Evolutionary conservation across 2,113 vertebrate species (phyloP), one percentile per base, ranked within the genome.

Genomic region (Melozone crissalis): DNA sequence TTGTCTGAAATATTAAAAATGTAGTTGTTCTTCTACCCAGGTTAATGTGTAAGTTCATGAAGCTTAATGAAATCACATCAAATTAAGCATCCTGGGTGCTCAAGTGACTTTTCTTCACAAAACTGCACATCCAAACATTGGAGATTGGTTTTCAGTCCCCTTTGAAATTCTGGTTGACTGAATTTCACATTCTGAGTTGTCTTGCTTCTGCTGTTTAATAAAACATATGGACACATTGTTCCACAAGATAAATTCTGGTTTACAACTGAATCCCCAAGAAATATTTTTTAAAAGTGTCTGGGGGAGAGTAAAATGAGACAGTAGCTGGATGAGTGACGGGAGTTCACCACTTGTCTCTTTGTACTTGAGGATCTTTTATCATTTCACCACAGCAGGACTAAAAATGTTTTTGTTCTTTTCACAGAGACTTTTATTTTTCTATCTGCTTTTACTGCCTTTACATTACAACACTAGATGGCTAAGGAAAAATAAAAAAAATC

Each of bases 171-270:
- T 85, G 5, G 14, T 47, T 90, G 71, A 85, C 66, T 59, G 67
- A 83, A 88, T 87, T 91, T 80, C 59, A n/a, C 43, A 21, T 85
- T 91, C 55, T 44, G 47, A 80, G 33, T 66, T 91, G 33, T 71
- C 74, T 78, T 85, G 41, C 4, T 92, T 91, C 84, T 80, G 20
- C 46, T 91, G 37, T 85, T 94, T 93, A 93, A 97, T 87, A 94
- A 93, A 95, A 91, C 84, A 94, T 89, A 83, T 66, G 57, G 75
- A 83, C 27, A 77, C 9, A 33, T 76, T 84, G 46, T 93, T 95
- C 75, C 75, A 93, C 87, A 80, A 90, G 39, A 95, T 88, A 86
- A 91, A 93, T 84, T 92, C 72, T 78, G 10, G 35, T 84, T 95
- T 94, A 86, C 85, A 88, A 72, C 61, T 80, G 52, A 94, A 90